Conservation (phyloP, 2,888 invertebrate genomes). For the Trilocha varians region DNA sequence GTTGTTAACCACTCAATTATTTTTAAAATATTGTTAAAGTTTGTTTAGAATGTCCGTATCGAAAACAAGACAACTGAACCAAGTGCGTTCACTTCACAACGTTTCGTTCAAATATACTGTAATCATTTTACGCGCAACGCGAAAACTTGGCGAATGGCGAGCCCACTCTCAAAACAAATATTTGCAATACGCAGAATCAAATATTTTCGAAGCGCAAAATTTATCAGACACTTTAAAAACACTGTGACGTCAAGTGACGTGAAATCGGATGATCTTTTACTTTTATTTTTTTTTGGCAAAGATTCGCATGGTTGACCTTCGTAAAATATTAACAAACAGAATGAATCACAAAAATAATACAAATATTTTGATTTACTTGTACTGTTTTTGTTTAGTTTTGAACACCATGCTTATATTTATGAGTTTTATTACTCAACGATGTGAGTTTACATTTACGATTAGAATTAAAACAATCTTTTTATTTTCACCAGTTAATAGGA, state of each 20-base stretch:
- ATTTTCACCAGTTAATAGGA: no score
- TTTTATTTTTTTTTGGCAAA: neutral
- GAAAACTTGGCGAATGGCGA: slow-evolving; percentile 8
- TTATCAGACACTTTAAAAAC: slow-evolving; percentile 1
- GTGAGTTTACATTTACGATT: no score
- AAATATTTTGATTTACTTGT: no score
- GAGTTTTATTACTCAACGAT: no score
- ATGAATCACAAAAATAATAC: neutral
- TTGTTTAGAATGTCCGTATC: neutral
- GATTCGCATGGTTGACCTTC: neutral
- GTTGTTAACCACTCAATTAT: neutral
- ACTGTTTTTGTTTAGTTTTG: no score
- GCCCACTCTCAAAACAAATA: slow-evolving; percentile 12
- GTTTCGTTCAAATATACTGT: slow-evolving; percentile 10
- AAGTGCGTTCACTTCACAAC: neutral
- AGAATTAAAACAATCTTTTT: no score
- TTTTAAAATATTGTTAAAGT: neutral
- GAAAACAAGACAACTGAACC: neutral
- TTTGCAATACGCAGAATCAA: slow-evolving; percentile 41
- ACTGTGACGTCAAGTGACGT: slow-evolving; percentile 35
- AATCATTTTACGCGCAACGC: neutral
- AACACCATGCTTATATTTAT: no score
- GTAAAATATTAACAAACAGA: no score
- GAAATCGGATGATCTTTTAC: slow-evolving; percentile 44
- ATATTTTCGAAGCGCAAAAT: slow-evolving; percentile 34